Evolutionary conservation across 1,140 invertebrate genomes (phyloP), one percentile per base, ranked within the genome.

Genomic region (Dinoponera quadriceps): DNA sequence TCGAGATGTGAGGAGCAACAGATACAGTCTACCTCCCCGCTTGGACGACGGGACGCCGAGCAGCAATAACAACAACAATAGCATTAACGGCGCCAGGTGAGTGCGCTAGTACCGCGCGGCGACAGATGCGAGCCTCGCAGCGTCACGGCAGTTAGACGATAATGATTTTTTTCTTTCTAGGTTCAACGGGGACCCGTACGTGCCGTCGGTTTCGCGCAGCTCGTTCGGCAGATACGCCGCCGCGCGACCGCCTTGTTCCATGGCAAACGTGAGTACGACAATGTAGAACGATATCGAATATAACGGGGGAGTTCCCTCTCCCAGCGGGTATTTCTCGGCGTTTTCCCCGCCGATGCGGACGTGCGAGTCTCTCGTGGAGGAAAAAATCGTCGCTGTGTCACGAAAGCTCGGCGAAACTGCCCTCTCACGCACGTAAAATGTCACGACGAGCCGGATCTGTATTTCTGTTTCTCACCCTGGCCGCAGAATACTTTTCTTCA

Each of bases 161-260:
- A 69, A 57, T 71, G 22, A 80, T 38, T 71, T 80, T 49, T 72
- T 9, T 33, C 51, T 44, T 92, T 91, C 81, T 69, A 94, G 92
- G 66, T 72, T 91, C 63, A 93, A 93, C 73, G 92, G 91, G 0
- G 85, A 84, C 25, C 73, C 83, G 2, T 88, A 90, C 59, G 51
- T 68, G 20, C 38, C 90, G 25, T 82, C 91, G 22, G 57, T 89
- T 68, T 87, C 90, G 0, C 90, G 92, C 33, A 92, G 89, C 80
- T 88, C 93, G 74, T 95, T 94, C 11, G 87, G 87, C 81, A 94
- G 96, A 86, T 96, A 96, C 90, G 96, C 95, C 49, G 96, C 96
- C 1, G 94, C 93, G 27, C 94, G 95, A 87, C 96, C 96, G 82
- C 95, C 94, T 55, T 96, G 96, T 92, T 96, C 95, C 77, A 96